Base-by-base conservation (phyloP, 1,140 invertebrate genomes). In the Samia ricini region DNA sequence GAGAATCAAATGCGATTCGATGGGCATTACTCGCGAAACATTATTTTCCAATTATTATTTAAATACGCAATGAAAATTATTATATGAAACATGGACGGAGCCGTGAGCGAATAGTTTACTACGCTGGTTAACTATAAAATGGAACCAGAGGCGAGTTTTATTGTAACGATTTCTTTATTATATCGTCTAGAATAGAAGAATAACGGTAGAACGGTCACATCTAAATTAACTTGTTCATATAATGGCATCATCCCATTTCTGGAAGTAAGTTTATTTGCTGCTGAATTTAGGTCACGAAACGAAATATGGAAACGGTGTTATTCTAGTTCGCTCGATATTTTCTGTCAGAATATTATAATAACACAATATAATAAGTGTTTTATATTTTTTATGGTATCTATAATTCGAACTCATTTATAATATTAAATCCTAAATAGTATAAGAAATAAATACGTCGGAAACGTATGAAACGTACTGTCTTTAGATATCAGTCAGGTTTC, bases 211-310 rank as follows among this genome's bases (percentile, higher is more conserved):
- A 42, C 33, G 33, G 33, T 15, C 33, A 42, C 33, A 42, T 42
- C 33, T 42, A 42, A 42, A 42, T 42, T 42, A 42, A 42, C 33
- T 42, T 42, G 33, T 42, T 42, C 33, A 42, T 42, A 42, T 42
- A 42, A 42, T 42, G 33, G 33, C 33, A 42, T 42, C 33, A 42
- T 42, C 33, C 33, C 33, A 42, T 42, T 42, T 42, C 33, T 42
- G 33, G 33, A 15, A 42, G 33, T 42, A 42, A 42, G 33, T 42
- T 42, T 42, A 42, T 42, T 42, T 42, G 33, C 33, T 42, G 33
- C n/a, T 15, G 33, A 42, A 42, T 42, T 10, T 42, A 42, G 33
- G 33, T 42, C 33, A 42, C 33, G 33, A 42, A 42, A 42, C 33
- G 33, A 42, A 42, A 42, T 15, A 42, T 42, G n/a, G 33, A 8